Conservation (phyloP, 2,797 vertebrate species). For the Typhlichthys eigenmanni region DNA sequence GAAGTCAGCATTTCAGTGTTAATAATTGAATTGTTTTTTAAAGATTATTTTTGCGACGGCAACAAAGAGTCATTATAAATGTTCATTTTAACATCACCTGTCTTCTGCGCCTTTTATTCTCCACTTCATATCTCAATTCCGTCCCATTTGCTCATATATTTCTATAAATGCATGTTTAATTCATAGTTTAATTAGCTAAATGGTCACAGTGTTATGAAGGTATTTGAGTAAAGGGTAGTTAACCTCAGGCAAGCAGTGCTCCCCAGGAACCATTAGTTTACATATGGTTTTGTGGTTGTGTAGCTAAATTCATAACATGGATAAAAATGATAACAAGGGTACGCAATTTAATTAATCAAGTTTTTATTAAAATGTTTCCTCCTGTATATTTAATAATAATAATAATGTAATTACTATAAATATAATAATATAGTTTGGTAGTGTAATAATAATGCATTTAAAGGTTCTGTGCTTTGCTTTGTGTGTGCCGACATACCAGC, state of each 20-base stretch:
- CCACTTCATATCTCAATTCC: constrained; percentile 39
- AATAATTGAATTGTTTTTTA: constrained; percentile 87
- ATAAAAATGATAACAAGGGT: too few relatives aligned
- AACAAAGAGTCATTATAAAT: constrained; percentile 89
- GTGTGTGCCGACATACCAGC: too few relatives aligned
- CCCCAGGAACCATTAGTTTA: too few relatives aligned
- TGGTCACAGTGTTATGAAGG: too few relatives aligned
- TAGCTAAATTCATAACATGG: too few relatives aligned
- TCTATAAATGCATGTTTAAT: constrained; percentile 29
- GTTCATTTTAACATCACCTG: constrained; percentile 88
- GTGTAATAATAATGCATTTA: not conserved
- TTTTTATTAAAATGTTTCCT: too few relatives aligned
- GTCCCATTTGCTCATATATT: constrained; percentile 41
- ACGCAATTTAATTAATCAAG: too few relatives aligned
- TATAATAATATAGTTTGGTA: not conserved
- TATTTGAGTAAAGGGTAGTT: too few relatives aligned
- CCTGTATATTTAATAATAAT: not conserved
- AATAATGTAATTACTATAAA: not conserved
- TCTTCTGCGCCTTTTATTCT: constrained; percentile 82
- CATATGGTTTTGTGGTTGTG: too few relatives aligned
- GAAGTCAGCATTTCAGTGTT: constrained; percentile 83
- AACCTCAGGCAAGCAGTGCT: too few relatives aligned
- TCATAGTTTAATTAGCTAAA: too few relatives aligned
- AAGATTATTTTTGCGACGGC: constrained; percentile 81
- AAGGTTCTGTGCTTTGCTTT: too few relatives aligned